Base-by-base conservation (phyloP, 23 tunicate species). In the Corella eumyota region DNA sequence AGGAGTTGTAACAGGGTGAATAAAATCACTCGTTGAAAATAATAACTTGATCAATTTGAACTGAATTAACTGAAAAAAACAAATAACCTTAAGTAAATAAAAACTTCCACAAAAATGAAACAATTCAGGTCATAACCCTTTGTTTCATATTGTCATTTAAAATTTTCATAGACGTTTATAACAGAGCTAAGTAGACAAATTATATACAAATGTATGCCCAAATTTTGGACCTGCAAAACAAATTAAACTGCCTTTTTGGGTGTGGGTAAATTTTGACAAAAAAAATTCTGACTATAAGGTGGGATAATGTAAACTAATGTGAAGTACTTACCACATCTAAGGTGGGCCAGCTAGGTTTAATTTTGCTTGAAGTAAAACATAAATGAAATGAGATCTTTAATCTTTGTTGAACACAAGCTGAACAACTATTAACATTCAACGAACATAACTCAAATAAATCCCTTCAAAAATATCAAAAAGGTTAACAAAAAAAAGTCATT, bases 1-100 rank as follows among this genome's bases (percentile, higher is more conserved):
- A 4, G 90, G 74, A 22, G 88, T 67, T 11, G 64, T 68, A 37
- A 79, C 84, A 22, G 73, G 68, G 50, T 88, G 96, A 22, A 60
- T 25, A 56, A 66, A 88, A 50, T 88, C 96, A 37, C 88, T 78
- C 27, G 96, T 88, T 30, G 96, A 75, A 40, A 61, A 88, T 33
- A 88, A 62, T 23, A 68, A 25, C 67, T 88, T 88, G 45, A 88
- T 68, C 56, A 78, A 36, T 65, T 79, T 88, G 81, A 88, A 78
- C 53, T 79, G 88, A 25, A 78, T 68, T 44, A 88, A 52, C 95
- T 85, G 59, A 1, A 64, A 71, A 27, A 45, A 23, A 25, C 26
- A 28, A 22, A 58, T 19, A 58, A 65, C 33, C 5, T 24, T 21
- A 62, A 37, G 30, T 33, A 20, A 68, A 34, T 29, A 56, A 52